phyloP scores from a whole-genome alignment of 1,140 invertebrate genomes.

The Caerostris extrusa region DNA sequence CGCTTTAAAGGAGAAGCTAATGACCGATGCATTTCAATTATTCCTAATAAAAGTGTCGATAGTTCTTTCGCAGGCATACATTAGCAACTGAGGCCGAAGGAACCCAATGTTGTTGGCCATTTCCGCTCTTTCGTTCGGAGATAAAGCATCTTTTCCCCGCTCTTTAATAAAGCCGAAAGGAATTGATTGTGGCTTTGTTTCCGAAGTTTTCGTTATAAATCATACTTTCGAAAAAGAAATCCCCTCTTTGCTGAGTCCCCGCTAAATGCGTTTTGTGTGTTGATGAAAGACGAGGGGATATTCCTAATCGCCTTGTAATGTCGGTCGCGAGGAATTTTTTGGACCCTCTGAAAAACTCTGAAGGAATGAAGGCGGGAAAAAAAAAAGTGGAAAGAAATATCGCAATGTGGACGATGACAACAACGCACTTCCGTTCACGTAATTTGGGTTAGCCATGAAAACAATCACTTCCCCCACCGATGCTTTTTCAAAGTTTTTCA shows the following conservation, averaged over 20 bases:
- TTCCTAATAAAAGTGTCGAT: too few species aligned
- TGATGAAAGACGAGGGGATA: conserved; percentile 69
- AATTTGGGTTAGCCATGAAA: conserved; percentile 54
- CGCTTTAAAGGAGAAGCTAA: not conserved
- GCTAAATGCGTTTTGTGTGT: conserved; percentile 75
- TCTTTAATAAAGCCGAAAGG: conserved; percentile 69
- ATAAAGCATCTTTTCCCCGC: not conserved
- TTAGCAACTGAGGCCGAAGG: not conserved
- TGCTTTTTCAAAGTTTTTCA: not conserved
- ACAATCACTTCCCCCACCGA: not conserved
- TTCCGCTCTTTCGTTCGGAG: not conserved
- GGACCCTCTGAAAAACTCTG: conserved; percentile 40
- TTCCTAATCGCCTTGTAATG: conserved; percentile 75
- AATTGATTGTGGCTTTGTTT: conserved; percentile 77
- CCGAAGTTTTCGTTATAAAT: conserved; percentile 73
- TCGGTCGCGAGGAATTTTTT: conserved; percentile 52
- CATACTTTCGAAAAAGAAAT: conserved; percentile 67
- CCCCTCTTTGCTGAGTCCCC: not conserved
- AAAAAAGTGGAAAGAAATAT: conserved; percentile 53
- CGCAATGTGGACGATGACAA: conserved; percentile 43
- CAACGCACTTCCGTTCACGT: conserved; percentile 70
- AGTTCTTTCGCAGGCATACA: conserved; percentile 9
- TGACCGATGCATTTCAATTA: too few species aligned
- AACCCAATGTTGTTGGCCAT: not conserved
- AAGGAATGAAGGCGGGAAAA: conserved; percentile 5